Evolutionary conservation across 2,113 vertebrate species (phyloP).

Genomic region (Camelus dromedarius): DNA sequence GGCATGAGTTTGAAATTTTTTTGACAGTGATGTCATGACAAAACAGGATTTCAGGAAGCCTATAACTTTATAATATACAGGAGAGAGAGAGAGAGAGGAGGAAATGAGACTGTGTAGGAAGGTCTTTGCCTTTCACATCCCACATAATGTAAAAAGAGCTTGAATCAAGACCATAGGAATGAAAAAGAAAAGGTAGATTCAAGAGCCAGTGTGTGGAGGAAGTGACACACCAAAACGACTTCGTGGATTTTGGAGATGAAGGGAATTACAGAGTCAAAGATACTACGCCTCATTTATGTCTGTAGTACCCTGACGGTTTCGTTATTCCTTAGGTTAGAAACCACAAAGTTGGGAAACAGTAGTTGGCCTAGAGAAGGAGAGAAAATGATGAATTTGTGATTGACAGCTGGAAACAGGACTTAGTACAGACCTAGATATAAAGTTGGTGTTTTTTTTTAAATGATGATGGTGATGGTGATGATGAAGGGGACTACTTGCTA

Average conservation of each 20-base stretch:
- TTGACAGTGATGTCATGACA: neutral
- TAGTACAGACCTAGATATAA: neutral
- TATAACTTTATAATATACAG: neutral
- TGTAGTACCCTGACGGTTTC: neutral
- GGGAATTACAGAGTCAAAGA: neutral
- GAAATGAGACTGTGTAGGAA: neutral
- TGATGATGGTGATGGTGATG: neutral
- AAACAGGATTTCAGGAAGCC: neutral
- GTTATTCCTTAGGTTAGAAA: slow-evolving; percentile 57
- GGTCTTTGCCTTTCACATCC: neutral
- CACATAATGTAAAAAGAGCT: neutral
- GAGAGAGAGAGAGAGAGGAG: neutral
- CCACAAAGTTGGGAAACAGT: slow-evolving; percentile 18
- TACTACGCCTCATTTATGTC: neutral
- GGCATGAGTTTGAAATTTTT: neutral
- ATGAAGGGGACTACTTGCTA: neutral
- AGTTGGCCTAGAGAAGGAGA: neutral
- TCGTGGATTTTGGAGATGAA: neutral
- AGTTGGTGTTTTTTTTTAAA: neutral
- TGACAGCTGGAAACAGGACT: neutral
- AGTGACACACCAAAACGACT: neutral
- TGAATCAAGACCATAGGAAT: neutral
- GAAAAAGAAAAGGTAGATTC: neutral
- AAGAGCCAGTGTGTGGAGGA: neutral
- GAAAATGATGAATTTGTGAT: slow-evolving; percentile 2